Evolutionary conservation across 2,113 vertebrate species (phyloP), one percentile per base, ranked within the genome.

Genomic region (Turdus rufiventris): DNA sequence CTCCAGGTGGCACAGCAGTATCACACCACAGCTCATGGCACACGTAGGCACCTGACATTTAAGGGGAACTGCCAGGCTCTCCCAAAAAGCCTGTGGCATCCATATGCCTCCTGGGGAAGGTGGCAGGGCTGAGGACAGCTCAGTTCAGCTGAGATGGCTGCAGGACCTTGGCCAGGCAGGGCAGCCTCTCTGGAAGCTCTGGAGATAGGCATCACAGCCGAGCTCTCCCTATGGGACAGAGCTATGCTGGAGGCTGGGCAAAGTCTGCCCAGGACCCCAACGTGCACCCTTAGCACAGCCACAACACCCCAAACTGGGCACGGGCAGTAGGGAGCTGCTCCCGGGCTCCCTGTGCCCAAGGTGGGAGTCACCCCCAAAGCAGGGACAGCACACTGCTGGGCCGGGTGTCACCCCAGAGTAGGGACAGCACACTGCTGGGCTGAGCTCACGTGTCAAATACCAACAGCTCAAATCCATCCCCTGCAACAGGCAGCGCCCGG

Each of bases 91-190:
- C 53, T 7, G 42, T 16, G 28, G 18, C 5, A 33, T 8, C 31
- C 11, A 15, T 13, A 38, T 1, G 3, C 4, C 68, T 15, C 19
- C 0, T 0, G 3, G 54, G 31, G 31, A 58, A 54, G 40, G 38
- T 1, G 2, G 56, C 40, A 33, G 58, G 42, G 75, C 53, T 85
- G 53, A 67, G 74, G 58, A 57, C 6, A 5, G 70, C 58, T 60
- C 62, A 45, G 68, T 51, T 17, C 33, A 7, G 57, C 2, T 29
- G 58, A 57, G 58, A 25, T 47, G 74, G 58, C 62, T 61, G 45
- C 45, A 56, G 43, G 9, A 6, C 29, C 56, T 48, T 3, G 11
- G 36, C 3, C 16, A 31, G 33, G 34, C 21, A 20, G 18, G 14
- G 17, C n/a, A 47, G n/a, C n/a, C 54, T 36, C 42, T 36, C 54